A percentile compares a stretch with the other conserved stretches of the same genome.
Evolutionary conservation across 2,797 vertebrate genomes (phyloP).

Genomic region (Tenualosa ilisha): DNA sequence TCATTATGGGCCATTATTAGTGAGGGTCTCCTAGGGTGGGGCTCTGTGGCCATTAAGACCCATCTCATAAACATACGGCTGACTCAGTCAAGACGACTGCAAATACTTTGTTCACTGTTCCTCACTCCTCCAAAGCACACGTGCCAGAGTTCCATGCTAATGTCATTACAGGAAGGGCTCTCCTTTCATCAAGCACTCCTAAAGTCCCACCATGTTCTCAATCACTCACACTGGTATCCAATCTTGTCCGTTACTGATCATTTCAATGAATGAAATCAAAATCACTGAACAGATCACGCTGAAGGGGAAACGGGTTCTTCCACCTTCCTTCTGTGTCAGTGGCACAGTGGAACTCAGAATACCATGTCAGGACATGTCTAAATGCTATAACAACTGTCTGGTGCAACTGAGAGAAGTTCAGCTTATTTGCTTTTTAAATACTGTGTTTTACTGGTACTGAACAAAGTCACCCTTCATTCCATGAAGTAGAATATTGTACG

Average conservation of each 20-base stretch:
- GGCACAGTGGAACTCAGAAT: background rate
- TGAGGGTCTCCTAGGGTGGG: constrained; percentile 36
- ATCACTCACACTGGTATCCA: background rate
- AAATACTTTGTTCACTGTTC: background rate
- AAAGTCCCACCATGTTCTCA: constrained; percentile 23
- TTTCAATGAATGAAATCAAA: constrained; percentile 14
- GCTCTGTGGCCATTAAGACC: background rate
- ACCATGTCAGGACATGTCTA: background rate
- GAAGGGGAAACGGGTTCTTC: constrained; percentile 17
- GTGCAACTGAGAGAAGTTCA: background rate
- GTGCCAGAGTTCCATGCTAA: background rate
- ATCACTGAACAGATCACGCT: background rate
- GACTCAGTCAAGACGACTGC: constrained; percentile 9
- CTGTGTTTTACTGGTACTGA: background rate
- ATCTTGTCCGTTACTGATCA: constrained; percentile 32
- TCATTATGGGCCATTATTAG: constrained; percentile 65
- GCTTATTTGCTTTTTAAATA: background rate
- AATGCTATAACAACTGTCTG: constrained; percentile 4
- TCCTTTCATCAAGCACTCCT: constrained; percentile 33
- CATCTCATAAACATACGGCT: constrained; percentile 35
- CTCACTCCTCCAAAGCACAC: background rate
- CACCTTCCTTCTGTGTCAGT: background rate
- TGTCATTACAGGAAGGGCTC: background rate
- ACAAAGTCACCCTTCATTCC: background rate
- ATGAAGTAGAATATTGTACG: background rate